These are phyloP conservation scores for Ptilodon capucinus DNA, from an alignment of 2,888 invertebrate genomes.

Conservation along the genomic window DNA sequence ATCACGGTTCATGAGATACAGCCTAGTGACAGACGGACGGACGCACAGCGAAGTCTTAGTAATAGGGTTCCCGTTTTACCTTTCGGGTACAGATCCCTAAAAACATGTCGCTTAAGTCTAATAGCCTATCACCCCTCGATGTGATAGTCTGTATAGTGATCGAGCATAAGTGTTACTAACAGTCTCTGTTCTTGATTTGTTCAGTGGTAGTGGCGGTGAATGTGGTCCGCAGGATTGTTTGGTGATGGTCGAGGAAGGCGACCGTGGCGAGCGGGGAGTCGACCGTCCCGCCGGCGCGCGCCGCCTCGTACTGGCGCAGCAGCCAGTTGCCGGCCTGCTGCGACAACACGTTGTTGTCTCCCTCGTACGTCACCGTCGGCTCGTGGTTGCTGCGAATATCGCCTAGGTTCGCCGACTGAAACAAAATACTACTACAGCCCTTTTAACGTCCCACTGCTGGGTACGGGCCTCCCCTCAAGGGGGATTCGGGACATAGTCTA, in stretches of 20 bases:
- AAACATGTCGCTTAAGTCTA: too few relatives aligned
- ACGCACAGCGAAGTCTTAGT: too few relatives aligned
- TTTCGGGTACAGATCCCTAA: too few relatives aligned
- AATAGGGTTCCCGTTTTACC: too few relatives aligned
- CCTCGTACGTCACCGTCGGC: conserved; percentile 95
- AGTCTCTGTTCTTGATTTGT: conserved; percentile 55
- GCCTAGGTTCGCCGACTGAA: conserved; percentile 90
- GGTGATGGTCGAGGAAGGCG: conserved; percentile 81
- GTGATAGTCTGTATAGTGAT: too few relatives aligned
- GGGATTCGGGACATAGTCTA: too few relatives aligned
- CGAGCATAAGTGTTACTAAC: conserved; percentile 42
- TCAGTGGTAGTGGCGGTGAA: conserved; percentile 46
- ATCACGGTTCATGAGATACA: too few relatives aligned
- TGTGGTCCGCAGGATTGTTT: conserved; percentile 29
- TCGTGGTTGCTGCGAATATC: conserved; percentile 93
- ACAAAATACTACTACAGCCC: neutral
- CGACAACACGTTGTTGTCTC: conserved; percentile 95
- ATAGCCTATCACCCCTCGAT: too few relatives aligned
- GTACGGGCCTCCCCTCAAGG: too few relatives aligned
- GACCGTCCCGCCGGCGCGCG: conserved; percentile 62
- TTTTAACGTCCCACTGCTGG: too few relatives aligned
- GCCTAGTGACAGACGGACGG: too few relatives aligned
- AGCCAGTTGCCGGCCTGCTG: conserved; percentile 96
- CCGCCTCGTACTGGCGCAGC: conserved; percentile 84
- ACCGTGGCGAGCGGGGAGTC: conserved; percentile 88